A percentile compares a stretch with the other conserved stretches of the same genome.
These are phyloP conservation scores for Trichoplusia ni DNA, from an alignment of 1,140 invertebrate genomes.

Conservation along the genomic window DNA sequence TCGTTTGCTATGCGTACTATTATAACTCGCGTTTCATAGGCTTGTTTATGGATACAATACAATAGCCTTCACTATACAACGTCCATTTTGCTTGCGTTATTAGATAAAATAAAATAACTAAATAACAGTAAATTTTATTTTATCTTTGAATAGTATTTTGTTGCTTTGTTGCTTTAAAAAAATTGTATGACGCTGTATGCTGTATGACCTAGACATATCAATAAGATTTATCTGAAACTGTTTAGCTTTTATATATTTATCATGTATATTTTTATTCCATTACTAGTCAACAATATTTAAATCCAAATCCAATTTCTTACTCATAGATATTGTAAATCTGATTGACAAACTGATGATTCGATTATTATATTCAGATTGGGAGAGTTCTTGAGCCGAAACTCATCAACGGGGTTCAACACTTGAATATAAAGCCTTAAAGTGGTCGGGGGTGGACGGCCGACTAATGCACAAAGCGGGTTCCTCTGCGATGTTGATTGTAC, in stretches of 20 bases:
- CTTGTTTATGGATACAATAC: conserved; percentile 24
- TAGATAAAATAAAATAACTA: conserved; percentile 12
- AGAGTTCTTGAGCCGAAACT: conserved; percentile 33
- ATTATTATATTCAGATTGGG: conserved; percentile 26
- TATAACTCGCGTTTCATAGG: conserved; percentile 32
- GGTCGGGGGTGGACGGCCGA: conserved; percentile 23
- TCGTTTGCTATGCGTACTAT: conserved; percentile 45
- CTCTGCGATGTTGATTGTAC: conserved; percentile 45
- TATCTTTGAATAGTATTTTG: neutral
- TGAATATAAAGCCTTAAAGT: conserved; percentile 29
- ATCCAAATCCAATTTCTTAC: too few relatives aligned
- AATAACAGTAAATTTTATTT: conserved; percentile 6
- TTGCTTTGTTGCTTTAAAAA: neutral
- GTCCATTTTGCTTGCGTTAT: conserved; percentile 13
- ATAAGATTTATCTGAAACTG: too few relatives aligned
- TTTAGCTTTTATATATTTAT: too few relatives aligned
- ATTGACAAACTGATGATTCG: conserved; percentile 11
- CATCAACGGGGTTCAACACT: conserved; percentile 22
- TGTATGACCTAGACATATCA: too few relatives aligned
- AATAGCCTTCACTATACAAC: conserved; percentile 4
- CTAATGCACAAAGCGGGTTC: conserved; percentile 46
- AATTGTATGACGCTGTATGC: neutral
- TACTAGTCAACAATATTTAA: too few relatives aligned
- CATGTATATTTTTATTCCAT: too few relatives aligned
- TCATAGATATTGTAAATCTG: neutral